Conservation (phyloP, 2,797 vertebrate species). For the Rallus crepitans region DNA sequence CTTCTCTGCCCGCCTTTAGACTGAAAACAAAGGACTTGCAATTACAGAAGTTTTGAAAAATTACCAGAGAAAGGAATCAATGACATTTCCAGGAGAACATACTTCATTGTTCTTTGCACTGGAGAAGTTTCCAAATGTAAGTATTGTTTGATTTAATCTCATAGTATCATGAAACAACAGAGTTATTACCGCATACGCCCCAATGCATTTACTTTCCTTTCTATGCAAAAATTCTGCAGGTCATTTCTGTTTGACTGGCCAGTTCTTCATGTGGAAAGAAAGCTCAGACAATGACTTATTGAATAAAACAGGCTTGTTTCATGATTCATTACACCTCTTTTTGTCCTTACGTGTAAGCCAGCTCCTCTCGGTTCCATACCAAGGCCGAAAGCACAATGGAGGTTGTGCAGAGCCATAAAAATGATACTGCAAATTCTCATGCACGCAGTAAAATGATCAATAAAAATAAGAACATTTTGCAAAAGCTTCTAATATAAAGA, state of each 20-base stretch:
- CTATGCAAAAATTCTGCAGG: constrained; percentile 66
- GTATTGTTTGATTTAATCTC: constrained; percentile 40
- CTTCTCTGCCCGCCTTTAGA: background rate
- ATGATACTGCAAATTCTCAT: constrained; percentile 21
- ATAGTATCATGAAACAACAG: background rate
- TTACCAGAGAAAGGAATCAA: background rate
- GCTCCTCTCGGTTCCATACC: constrained; percentile 19
- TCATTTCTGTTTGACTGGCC: constrained; percentile 58
- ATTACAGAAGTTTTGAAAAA: constrained; percentile 12
- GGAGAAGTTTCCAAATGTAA: constrained; percentile 17
- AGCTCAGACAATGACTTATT: constrained; percentile 53
- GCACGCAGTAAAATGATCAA: constrained; percentile 15
- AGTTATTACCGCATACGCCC: background rate
- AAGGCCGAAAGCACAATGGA: background rate
- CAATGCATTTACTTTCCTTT: background rate
- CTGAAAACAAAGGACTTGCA: background rate
- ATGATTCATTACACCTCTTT: constrained; percentile 70
- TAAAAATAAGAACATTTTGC: constrained; percentile 56
- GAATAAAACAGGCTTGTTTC: constrained; percentile 66
- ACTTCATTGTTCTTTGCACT: background rate
- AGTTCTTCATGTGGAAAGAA: constrained; percentile 65
- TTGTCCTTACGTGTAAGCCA: constrained; percentile 31
- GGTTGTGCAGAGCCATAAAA: constrained; percentile 7
- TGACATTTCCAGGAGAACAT: constrained; percentile 9
- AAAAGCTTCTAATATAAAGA: constrained; percentile 19